phyloP scores from a whole-genome alignment of 2,888 invertebrate genomes.

The Dione vanillae region DNA sequence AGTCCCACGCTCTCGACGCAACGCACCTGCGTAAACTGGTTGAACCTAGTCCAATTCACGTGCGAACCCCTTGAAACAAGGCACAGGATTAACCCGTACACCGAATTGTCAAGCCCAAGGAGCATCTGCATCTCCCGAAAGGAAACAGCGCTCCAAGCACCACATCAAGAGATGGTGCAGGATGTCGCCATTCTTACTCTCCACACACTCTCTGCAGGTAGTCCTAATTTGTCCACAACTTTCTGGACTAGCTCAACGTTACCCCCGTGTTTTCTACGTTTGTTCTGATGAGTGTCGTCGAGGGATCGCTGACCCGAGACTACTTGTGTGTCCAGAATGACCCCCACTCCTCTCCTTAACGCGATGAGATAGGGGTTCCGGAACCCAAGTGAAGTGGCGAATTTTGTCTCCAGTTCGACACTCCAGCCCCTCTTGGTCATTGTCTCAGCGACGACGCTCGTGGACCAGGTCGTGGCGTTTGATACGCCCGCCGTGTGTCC shows the following conservation, averaged over 20 bases:
- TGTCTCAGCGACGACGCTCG: conserved; percentile 45
- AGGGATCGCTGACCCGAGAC: conserved; percentile 54
- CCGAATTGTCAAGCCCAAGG: conserved; percentile 19
- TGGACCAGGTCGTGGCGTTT: conserved; percentile 55
- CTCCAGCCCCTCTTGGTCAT: conserved; percentile 51
- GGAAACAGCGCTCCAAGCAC: conserved; percentile 47
- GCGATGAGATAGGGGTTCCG: conserved; percentile 58
- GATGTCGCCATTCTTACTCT: no score
- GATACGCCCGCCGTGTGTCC: conserved; percentile 53
- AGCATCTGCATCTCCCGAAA: conserved; percentile 34
- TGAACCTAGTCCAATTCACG: neutral
- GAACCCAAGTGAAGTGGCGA: conserved; percentile 49
- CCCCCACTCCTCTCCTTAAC: conserved; percentile 44
- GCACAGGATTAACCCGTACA: neutral
- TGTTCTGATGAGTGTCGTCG: conserved; percentile 48
- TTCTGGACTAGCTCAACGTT: conserved; percentile 30
- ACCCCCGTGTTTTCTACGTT: conserved; percentile 49
- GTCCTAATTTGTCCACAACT: conserved; percentile 47
- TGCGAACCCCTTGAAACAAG: conserved; percentile 10
- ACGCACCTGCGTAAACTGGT: neutral
- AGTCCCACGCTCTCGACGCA: neutral
- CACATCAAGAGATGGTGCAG: conserved; percentile 49
- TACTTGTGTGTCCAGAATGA: conserved; percentile 59
- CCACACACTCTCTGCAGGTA: conserved; percentile 39
- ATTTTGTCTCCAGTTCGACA: conserved; percentile 50